Evolutionary conservation across 2,888 invertebrate species (phyloP).

Genomic region (Agrochola circellaris): DNA sequence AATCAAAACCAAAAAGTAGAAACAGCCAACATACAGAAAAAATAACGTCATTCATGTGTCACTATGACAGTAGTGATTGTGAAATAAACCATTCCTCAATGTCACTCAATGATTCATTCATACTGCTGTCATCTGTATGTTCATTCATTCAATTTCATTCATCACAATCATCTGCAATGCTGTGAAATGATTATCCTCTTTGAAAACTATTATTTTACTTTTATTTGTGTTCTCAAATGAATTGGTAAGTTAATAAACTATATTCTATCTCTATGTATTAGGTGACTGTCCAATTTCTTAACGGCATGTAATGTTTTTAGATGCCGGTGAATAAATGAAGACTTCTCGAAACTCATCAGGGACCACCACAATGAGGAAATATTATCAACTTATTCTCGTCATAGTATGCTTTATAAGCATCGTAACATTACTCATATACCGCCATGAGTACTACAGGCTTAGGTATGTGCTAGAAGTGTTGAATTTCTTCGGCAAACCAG

Average conservation of each 20-base stretch:
- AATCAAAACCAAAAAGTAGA: constrained; percentile 9
- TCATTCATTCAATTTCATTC: constrained; percentile 55
- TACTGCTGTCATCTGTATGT: not conserved
- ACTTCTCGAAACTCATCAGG: constrained; percentile 81
- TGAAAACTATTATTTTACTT: constrained; percentile 37
- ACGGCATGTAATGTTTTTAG: constrained; percentile 62
- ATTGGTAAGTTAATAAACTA: constrained; percentile 32
- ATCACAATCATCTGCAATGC: constrained; percentile 68
- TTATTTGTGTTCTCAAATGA: constrained; percentile 52
- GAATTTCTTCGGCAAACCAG: constrained; percentile 95
- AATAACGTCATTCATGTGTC: constrained; percentile 23
- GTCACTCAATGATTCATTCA: constrained; percentile 10
- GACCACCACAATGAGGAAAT: constrained; percentile 93
- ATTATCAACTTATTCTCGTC: constrained; percentile 94
- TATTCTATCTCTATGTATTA: not conserved
- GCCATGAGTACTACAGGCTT: constrained; percentile 96
- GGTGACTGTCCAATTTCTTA: not conserved
- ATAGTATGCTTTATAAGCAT: constrained; percentile 94
- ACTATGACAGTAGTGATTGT: constrained; percentile 33
- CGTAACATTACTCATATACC: constrained; percentile 94
- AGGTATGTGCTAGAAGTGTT: constrained; percentile 96
- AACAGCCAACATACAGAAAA: constrained; percentile 40
- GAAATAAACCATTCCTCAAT: not conserved
- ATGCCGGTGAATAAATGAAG: constrained; percentile 83
- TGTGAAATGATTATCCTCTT: constrained; percentile 55